Evolutionary conservation across 2,797 vertebrate genomes (phyloP).

Genomic region (Alca torda): DNA sequence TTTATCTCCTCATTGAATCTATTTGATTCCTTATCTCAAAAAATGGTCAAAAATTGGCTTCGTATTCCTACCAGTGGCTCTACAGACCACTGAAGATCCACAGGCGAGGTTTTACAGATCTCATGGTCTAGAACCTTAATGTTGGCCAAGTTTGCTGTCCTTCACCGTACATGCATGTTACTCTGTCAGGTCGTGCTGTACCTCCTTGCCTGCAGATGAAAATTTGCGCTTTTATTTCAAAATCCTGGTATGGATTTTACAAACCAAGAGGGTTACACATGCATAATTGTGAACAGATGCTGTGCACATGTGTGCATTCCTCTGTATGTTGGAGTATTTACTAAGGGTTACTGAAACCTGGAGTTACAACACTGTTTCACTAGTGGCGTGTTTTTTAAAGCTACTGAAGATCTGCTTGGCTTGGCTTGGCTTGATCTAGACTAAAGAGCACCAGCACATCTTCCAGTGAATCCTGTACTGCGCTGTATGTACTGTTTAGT

Average conservation of each 20-base stretch:
- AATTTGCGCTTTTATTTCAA: neutral
- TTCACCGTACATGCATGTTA: neutral
- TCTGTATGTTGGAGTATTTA: neutral
- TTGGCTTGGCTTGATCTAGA: slow-evolving; percentile 1
- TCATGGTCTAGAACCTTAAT: neutral
- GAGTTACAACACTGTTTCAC: neutral
- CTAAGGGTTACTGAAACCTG: neutral
- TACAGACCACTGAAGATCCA: neutral
- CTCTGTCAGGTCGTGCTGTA: neutral
- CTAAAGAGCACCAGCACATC: neutral
- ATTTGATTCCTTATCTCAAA: neutral
- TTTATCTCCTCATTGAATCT: neutral
- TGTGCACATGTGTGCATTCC: neutral
- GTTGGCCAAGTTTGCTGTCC: neutral
- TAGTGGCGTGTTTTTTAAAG: neutral
- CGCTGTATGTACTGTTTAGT: neutral
- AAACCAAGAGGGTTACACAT: neutral
- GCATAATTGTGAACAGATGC: neutral
- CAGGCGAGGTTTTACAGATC: neutral
- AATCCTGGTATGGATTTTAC: neutral
- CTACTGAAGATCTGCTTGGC: slow-evolving; percentile 10
- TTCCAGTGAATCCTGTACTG: neutral
- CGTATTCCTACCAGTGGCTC: slow-evolving; percentile 19
- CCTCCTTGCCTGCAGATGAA: neutral
- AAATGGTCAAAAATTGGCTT: neutral